Evolutionary conservation across 1,140 invertebrate species (phyloP), one percentile per base, ranked within the genome.

Genomic region (Drosophila kikkawai): DNA sequence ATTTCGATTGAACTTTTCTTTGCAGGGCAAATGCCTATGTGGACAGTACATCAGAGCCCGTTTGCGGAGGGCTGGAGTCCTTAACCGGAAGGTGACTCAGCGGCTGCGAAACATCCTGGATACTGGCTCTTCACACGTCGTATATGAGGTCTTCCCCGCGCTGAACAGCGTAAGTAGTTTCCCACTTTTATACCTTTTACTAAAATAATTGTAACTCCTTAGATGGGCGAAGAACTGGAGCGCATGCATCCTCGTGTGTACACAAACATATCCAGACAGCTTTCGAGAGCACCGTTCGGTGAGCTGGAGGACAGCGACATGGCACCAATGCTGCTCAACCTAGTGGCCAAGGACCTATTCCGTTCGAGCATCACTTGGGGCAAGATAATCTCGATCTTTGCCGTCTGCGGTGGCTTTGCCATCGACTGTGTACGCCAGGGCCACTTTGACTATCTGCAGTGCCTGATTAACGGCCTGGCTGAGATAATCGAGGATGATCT

Each of bases 371-470:
- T 96, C 44, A 95, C 94, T 4, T 96, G 95, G 96, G 94, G 94
- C 22, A 95, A 96, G 92, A 94, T 96, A 17, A 94, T 96, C 3
- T 95, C 96, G 0, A 93, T 96, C 50, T 96, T 95, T 76, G 94
- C 95, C 0, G 93, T 96, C 3, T 95, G 95, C 11, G 96, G 95
- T 7, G 95, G 95, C 0, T 93, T 96, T 29, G 95, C 95, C n/a
- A 94, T 96, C 0, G 96, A 96, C 80, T 96, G 95, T 79, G 95
- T 96, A 0, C 93, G 94, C 4, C 94, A 95, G 81, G 95, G 95
- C 7, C 95, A 95, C 77, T 94, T 94, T 7, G 95, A 96, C 64
- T 95, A 94, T 78, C 91, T 96, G n/a, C 93, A 94, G 29, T 93
- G 92, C 13, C 93, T 96, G 70, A 91, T 95, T 45, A 94, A 96